A percentile compares a stretch with the other conserved stretches of the same genome.
Evolutionary conservation across 2,797 vertebrate species (phyloP).

Genomic region (Heliangelus exortis): DNA sequence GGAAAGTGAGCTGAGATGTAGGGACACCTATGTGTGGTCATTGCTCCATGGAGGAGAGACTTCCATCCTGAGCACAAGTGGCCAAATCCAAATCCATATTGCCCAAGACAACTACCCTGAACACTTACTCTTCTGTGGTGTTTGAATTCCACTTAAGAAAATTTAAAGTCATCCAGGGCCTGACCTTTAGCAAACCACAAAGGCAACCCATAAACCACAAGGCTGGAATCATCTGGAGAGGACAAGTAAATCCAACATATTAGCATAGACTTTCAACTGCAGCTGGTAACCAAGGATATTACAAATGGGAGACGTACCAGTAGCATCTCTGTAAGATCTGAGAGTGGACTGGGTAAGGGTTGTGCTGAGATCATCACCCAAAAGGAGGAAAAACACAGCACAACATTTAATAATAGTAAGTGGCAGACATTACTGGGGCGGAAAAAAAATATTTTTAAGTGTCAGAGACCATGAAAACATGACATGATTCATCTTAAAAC

Average conservation of each 20-base stretch:
- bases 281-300: slow-evolving; percentile 1
- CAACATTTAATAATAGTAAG: slow-evolving; percentile 14
- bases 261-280: slow-evolving; percentile 13
- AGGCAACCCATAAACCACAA: slow-evolving; percentile 69
- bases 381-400: background rate
- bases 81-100: background rate
- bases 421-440: background rate
- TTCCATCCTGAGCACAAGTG: background rate
- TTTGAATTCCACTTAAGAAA: slow-evolving; percentile 72
- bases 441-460: slow-evolving; percentile 51
- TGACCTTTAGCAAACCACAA: slow-evolving; percentile 76
- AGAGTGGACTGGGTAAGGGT: background rate
- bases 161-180: slow-evolving; percentile 34
- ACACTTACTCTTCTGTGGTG: slow-evolving; percentile 10
- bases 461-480: slow-evolving; percentile 36
- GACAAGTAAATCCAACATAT: slow-evolving; percentile 46
- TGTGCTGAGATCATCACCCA: background rate
- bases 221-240: slow-evolving; percentile 41
- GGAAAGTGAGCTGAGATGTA: too few relatives aligned
- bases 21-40: background rate
- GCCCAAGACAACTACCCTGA: slow-evolving; percentile 6
- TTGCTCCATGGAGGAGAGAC: background rate
- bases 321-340: background rate
- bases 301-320: background rate
- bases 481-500: slow-evolving; percentile 19